Evolutionary conservation across 1,140 invertebrate species (phyloP).

Genomic region (Argopecten irradians): DNA sequence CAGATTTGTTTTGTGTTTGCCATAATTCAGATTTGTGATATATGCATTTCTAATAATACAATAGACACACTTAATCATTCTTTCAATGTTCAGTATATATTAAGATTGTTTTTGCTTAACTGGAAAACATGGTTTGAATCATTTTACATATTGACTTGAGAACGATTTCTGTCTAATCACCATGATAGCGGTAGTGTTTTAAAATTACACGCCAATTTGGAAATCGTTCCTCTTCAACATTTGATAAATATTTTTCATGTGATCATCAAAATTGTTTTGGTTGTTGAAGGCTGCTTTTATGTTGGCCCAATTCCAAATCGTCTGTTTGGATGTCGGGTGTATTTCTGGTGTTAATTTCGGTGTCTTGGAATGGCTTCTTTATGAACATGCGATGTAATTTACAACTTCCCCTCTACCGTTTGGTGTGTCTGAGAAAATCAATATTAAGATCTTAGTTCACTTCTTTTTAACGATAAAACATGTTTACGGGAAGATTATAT

Average conservation of each 20-base stretch:
- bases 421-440: not conserved
- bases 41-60: too few relatives aligned
- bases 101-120: too few relatives aligned
- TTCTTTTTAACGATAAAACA: not conserved
- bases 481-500: not conserved
- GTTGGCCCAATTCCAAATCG: not conserved
- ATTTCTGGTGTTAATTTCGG: not conserved
- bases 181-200: too few relatives aligned
- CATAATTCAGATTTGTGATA: too few relatives aligned
- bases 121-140: too few relatives aligned
- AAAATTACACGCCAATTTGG: too few relatives aligned
- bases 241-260: not conserved
- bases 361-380: not conserved
- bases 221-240: not conserved
- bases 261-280: not conserved
- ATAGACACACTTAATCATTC: too few relatives aligned
- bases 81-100: too few relatives aligned
- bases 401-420: not conserved
- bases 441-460: not conserved
- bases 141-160: too few relatives aligned
- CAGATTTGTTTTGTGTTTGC: too few relatives aligned
- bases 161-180: too few relatives aligned
- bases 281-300: not conserved
- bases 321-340: not conserved
- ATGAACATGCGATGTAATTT: not conserved